Percentiles rank a stretch among this genome's conserved stretches.
Evolutionary conservation across 2,113 vertebrate species (phyloP).

Genomic region (Acrocephalus kingi): DNA sequence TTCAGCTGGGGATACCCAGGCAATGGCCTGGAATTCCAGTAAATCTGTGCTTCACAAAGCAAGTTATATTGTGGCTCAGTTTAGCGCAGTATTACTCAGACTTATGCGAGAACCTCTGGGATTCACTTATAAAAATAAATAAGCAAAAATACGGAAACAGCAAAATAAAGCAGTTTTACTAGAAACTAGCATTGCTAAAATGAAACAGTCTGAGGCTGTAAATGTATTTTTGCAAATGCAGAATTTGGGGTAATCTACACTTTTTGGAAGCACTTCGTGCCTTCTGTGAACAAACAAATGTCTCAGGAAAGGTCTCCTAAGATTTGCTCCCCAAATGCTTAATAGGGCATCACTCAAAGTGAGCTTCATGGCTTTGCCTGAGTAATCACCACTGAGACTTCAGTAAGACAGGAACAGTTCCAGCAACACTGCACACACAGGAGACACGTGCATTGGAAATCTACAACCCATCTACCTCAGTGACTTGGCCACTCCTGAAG

Average conservation of each 20-base stretch:
- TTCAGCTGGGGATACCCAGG: background rate
- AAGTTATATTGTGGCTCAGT: background rate
- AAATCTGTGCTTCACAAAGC: background rate
- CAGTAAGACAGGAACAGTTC: background rate
- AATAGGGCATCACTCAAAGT: background rate
- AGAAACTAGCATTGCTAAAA: background rate
- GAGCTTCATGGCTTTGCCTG: background rate
- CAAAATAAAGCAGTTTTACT: background rate
- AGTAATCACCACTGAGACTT: background rate
- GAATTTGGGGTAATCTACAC: background rate
- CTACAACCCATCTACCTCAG: background rate
- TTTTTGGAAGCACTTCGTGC: too few species aligned
- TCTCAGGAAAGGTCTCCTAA: background rate
- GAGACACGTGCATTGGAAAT: background rate
- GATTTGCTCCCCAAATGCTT: background rate
- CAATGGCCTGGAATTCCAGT: background rate
- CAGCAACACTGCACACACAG: background rate
- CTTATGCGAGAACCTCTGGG: fast-evolving
- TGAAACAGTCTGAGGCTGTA: background rate
- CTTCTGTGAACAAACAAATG: background rate
- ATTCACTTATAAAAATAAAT: background rate
- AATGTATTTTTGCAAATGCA: background rate
- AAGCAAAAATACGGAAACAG: background rate
- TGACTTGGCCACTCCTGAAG: background rate
- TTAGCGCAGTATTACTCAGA: background rate